phyloP scores from a whole-genome alignment of 2,888 invertebrate genomes.

The Drosophila tripunctata region DNA sequence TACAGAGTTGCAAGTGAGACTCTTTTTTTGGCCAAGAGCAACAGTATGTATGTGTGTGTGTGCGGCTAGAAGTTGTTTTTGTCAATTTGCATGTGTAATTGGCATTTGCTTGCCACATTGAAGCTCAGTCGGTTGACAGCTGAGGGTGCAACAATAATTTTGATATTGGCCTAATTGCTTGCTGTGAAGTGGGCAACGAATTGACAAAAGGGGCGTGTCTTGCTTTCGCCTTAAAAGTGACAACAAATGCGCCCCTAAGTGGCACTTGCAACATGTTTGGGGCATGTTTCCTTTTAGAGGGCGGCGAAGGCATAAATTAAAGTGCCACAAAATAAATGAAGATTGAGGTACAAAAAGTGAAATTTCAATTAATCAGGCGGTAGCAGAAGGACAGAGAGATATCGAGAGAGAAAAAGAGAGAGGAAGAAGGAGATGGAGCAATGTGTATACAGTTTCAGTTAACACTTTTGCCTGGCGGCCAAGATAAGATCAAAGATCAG shows the following conservation, averaged over 20 bases:
- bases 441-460: slow-evolving; percentile 32
- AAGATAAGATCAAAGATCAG: slow-evolving; percentile 72
- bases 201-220: slow-evolving; percentile 50
- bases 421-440: neutral
- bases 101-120: slow-evolving; percentile 32
- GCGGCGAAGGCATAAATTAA: slow-evolving; percentile 44
- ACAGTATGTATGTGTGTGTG: slow-evolving; percentile 42
- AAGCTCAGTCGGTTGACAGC: slow-evolving; percentile 19
- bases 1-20: slow-evolving; percentile 28
- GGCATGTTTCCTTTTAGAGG: slow-evolving; percentile 44
- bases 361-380: slow-evolving; percentile 68
- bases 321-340: slow-evolving; percentile 53
- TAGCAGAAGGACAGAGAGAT: neutral
- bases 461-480: slow-evolving; percentile 64
- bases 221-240: slow-evolving; percentile 52
- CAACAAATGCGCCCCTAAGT: slow-evolving; percentile 66
- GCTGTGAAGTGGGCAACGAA: slow-evolving; percentile 16
- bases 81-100: slow-evolving; percentile 66
- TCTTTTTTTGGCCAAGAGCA: neutral
- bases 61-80: slow-evolving; percentile 23
- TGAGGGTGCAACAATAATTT: slow-evolving; percentile 33
- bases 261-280: slow-evolving; percentile 66
- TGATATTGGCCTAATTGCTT: slow-evolving; percentile 57
- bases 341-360: slow-evolving; percentile 45
- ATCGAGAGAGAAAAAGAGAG: neutral